These are phyloP conservation scores for Drosophila serrata DNA, from an alignment of 1,140 invertebrate genomes.

Conservation along the genomic window DNA sequence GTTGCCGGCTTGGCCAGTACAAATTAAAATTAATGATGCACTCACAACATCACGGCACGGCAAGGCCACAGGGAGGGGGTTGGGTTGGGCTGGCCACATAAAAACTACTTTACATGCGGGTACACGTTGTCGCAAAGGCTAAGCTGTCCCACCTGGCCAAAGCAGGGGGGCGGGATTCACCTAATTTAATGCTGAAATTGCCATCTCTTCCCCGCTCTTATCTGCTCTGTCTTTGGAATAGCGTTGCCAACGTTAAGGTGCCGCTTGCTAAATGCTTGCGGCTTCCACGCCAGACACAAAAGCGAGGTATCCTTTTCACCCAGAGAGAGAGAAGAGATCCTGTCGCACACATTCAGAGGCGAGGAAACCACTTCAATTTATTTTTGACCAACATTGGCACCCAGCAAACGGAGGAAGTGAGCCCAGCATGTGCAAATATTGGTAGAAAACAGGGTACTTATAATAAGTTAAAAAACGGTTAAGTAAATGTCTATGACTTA, in stretches of 20 bases:
- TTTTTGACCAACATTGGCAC: slow-evolving; percentile 79
- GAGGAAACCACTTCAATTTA: slow-evolving; percentile 78
- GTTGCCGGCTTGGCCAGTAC: slow-evolving; percentile 73
- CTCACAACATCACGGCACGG: slow-evolving; percentile 59
- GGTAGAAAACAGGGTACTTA: slow-evolving; percentile 15
- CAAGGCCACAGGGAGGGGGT: slow-evolving; percentile 29
- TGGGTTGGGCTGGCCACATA: slow-evolving; percentile 52
- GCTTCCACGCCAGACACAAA: slow-evolving; percentile 48
- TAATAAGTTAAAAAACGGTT: neutral
- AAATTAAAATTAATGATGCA: slow-evolving; percentile 83
- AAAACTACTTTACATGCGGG: slow-evolving; percentile 82
- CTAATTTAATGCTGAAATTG: slow-evolving; percentile 77
- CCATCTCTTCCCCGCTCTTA: slow-evolving; percentile 49
- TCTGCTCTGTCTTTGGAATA: slow-evolving; percentile 65
- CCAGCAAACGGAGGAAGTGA: slow-evolving; percentile 7
- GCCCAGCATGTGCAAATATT: slow-evolving; percentile 7
- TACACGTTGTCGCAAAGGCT: slow-evolving; percentile 69
- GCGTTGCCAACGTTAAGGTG: slow-evolving; percentile 74
- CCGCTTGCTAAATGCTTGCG: slow-evolving; percentile 73
- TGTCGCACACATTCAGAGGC: slow-evolving; percentile 26
- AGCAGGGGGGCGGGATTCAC: slow-evolving; percentile 38
- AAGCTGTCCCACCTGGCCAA: slow-evolving; percentile 75
- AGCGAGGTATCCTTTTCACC: slow-evolving; percentile 1
- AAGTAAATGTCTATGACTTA: neutral
- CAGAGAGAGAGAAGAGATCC: slow-evolving; percentile 13